Base-by-base conservation (phyloP, 1,140 invertebrate genomes). In the Euwallacea fornicatus region DNA sequence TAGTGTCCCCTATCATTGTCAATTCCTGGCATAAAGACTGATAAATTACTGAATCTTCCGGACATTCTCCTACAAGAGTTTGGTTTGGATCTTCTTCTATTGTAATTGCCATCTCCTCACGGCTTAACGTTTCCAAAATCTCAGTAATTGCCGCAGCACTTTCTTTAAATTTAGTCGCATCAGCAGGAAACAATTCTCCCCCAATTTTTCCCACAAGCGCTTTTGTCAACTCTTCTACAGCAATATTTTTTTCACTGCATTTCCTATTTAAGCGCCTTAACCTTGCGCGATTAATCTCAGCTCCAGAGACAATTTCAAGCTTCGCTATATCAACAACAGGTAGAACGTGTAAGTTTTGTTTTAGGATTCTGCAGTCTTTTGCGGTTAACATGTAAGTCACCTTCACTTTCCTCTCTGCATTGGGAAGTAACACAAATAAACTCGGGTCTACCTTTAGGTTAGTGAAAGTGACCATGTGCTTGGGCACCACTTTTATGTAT, bases 401-500 rank as follows among this genome's bases (percentile, higher is more conserved):
- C 4, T 33, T 56, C 6, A 79, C 61, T 42, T 44, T 71, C 59
- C 67, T 70, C 58, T 76, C 67, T 64, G 77, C 74, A 11, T 74
- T 71, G 4, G 79, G 78, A 7, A 66, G 53, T 10, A 80, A 60
- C 10, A 79, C 66, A 46, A 78, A 66, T 13, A 72, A 41, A 33
- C 59, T 67, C 2, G 78, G 77, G 47, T 62, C 50, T 11, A 79
- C 54, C 33, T 42, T 70, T 15, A 80, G 53, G 55, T 75, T 76
- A 6, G 77, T 74, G 56, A 74, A 75, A 11, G 71, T 42, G 65
- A 72, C 62, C 10, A 76, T 42, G 11, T 82, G 80, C 82, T 84
- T 85, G 21, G 82, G 81, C 16, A 74, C 72, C 60, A 85, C 66
- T 59, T 83, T 81, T 7, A 85, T 63, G 75, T 83, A 83, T 4